These are phyloP conservation scores for Hippocampus kuda DNA, from an alignment of 2,797 vertebrate species.

Conservation along the genomic window DNA sequence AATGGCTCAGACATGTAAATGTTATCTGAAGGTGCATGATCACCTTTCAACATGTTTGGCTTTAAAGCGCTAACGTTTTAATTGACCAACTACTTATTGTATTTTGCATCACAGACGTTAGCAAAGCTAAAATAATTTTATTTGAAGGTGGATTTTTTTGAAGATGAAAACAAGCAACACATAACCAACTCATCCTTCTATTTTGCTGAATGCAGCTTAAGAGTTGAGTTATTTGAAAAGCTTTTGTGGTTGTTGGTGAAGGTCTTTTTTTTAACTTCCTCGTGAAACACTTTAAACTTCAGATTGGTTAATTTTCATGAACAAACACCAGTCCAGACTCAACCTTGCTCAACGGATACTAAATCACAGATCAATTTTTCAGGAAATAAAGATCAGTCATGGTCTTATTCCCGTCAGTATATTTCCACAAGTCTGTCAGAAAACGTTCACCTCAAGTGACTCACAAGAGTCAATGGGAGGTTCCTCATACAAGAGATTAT, in stretches of 20 bases:
- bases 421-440: neutral
- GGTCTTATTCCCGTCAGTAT: neutral
- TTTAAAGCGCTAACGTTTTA: neutral
- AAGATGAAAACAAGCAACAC: constrained; percentile 12
- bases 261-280: constrained; percentile 1
- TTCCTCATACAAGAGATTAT: neutral
- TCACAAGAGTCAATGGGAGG: neutral
- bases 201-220: constrained; percentile 14
- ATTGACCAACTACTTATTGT: neutral
- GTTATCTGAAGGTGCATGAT: neutral
- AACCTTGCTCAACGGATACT: neutral
- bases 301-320: constrained; percentile 8
- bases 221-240: constrained; percentile 17
- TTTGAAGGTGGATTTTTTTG: neutral
- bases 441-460: constrained; percentile 2
- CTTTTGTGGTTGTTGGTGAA: constrained; percentile 10
- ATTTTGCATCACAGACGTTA: neutral
- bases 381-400: neutral
- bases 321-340: neutral
- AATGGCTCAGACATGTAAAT: neutral
- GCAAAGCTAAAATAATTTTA: neutral
- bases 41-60: neutral
- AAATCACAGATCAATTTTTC: neutral
- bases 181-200: constrained; percentile 17
- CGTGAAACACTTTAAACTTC: neutral